A percentile compares a stretch with the other conserved stretches of the same genome.
phyloP scores from a whole-genome alignment of 2,888 invertebrate species.

The Coenonympha arcania region DNA sequence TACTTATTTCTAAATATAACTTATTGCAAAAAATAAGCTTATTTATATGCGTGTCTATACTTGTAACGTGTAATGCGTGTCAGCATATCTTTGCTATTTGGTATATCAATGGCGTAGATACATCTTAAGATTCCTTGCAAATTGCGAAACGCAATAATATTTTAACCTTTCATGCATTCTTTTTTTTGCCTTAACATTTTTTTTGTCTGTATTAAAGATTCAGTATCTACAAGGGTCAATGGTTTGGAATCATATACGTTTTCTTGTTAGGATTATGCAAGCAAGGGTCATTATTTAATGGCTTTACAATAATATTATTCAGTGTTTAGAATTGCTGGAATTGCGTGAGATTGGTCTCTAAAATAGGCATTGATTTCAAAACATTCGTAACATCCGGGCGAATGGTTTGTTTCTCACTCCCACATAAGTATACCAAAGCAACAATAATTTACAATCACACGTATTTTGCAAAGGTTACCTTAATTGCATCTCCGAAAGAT shows the following conservation, averaged over 20 bases:
- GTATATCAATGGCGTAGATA: not conserved
- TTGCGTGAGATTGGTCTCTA: not conserved
- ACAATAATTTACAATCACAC: constrained; percentile 10
- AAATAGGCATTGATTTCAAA: constrained; percentile 2
- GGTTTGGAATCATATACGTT: not conserved
- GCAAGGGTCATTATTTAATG: too few species aligned
- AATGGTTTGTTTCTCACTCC: constrained; percentile 8
- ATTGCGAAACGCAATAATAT: constrained; percentile 4
- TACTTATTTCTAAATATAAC: too few species aligned
- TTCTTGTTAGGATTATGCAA: not conserved
- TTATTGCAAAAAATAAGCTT: too few species aligned
- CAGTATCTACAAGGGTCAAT: not conserved
- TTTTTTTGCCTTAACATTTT: not conserved
- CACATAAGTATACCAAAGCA: constrained; percentile 8
- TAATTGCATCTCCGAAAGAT: constrained; percentile 6
- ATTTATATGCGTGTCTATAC: not conserved
- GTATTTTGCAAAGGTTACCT: constrained; percentile 15
- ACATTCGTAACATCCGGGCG: constrained; percentile 5
- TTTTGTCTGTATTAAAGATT: not conserved
- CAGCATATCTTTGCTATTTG: not conserved
- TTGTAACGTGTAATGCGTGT: not conserved
- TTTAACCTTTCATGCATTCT: not conserved
- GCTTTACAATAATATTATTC: not conserved
- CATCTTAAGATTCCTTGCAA: constrained; percentile 12
- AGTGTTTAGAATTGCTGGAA: not conserved